Base-by-base conservation (phyloP, 2,888 invertebrate species). In the Orthosia gracilis region DNA sequence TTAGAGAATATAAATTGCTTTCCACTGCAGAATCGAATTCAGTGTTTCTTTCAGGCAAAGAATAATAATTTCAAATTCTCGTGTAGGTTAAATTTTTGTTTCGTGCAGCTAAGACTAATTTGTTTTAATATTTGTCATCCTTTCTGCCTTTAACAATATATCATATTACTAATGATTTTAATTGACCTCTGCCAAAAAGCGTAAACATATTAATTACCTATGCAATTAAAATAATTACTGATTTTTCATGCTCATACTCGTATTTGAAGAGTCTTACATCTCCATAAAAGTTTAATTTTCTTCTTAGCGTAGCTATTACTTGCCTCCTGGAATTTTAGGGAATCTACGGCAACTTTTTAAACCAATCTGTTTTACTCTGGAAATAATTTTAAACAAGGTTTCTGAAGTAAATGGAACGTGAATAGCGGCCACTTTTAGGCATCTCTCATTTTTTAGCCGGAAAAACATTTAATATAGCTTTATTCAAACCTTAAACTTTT, bases 261-360 rank as follows among this genome's bases (percentile, higher is more conserved):
- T n/a, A n/a, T n/a, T n/a, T n/a, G n/a, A 18, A 31, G 50, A 50
- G 12, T 49, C n/a, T 59, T 55, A 72, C 17, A 50, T 49, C 15
- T 45, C 31, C 49, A 80, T 68, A 49, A 73, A 73, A 73, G 50
- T 77, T 66, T 50, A 69, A 75, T 69, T 77, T 83, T 66, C 59
- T 73, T 47, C 13, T 49, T 49, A 65, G 11, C 31, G 40, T 47
- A 65, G 73, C 58, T 74, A 62, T 67, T 76, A 73, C 76, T 74
- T 69, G 58, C 57, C 63, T 68, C 47, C 31, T 54, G 47, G 31
- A 66, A 66, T 63, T 74, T 83, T 45, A 52, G 61, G 68, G 59
- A 69, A 80, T 76, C 45, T 45, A 83, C 68, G 59, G 18, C 69
- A 82, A 82, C 79, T 82, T 83, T 82, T 73, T 61, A 69, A n/a